Evolutionary conservation across 2,888 invertebrate genomes (phyloP).

Genomic region (Xylota sylvarum): DNA sequence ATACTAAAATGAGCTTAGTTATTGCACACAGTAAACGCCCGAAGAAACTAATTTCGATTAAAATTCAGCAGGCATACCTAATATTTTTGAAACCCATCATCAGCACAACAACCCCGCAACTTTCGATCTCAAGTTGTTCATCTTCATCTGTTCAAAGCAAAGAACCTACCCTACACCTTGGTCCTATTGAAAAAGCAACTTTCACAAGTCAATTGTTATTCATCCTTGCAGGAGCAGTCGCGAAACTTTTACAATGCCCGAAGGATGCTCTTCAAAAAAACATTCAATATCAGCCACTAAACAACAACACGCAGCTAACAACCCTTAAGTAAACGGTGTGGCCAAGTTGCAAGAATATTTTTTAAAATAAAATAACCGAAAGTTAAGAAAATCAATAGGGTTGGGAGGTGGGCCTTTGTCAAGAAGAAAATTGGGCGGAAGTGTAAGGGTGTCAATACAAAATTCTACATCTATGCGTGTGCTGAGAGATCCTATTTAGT

Average conservation of each 20-base stretch:
- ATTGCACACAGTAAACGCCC: slow-evolving; percentile 7
- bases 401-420: too few relatives aligned
- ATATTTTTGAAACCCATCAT: slow-evolving; percentile 9
- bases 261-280: slow-evolving; percentile 30
- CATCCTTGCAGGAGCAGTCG: slow-evolving; percentile 28
- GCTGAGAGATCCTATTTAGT: not conserved
- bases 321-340: slow-evolving; percentile 14
- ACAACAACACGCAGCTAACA: slow-evolving; percentile 21
- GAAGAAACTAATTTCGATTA: slow-evolving; percentile 44
- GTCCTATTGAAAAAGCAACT: slow-evolving; percentile 35
- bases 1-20: slow-evolving; percentile 7
- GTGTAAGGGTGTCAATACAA: slow-evolving; percentile 26
- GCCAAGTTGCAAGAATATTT: slow-evolving; percentile 9
- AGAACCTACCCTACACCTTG: not conserved
- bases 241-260: slow-evolving; percentile 12
- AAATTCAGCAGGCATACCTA: slow-evolving; percentile 42
- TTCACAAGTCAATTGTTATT: slow-evolving; percentile 54
- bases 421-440: not conserved
- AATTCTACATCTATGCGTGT: not conserved
- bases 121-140: slow-evolving; percentile 10
- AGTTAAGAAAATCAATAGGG: slow-evolving; percentile 16
- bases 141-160: slow-evolving; percentile 3
- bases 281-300: slow-evolving; percentile 11
- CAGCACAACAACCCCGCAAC: not conserved
- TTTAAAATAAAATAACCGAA: not conserved